phyloP scores from a whole-genome alignment of 1,140 invertebrate species.

The Drosophila ambigua region DNA sequence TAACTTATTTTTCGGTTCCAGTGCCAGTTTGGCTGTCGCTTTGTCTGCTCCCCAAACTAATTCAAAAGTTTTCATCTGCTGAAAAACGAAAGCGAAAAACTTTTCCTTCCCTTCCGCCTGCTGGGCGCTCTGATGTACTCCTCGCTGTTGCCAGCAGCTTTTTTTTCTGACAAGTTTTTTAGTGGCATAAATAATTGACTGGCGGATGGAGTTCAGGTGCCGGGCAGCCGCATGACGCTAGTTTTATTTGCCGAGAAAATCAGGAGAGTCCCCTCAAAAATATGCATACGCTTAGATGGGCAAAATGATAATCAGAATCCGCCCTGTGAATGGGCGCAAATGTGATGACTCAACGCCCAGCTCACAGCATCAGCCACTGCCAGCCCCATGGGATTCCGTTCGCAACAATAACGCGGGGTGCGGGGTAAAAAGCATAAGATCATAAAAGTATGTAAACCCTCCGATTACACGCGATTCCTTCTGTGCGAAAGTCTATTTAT shows the following conservation, averaged over 20 bases:
- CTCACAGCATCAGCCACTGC: background rate
- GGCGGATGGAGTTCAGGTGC: conserved; percentile 14
- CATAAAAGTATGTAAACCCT: background rate
- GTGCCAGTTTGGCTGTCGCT: conserved; percentile 1
- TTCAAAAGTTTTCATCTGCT: conserved; percentile 50
- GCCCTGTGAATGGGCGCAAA: too few relatives aligned
- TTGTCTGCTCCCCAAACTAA: conserved; percentile 25
- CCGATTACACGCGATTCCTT: conserved; percentile 21
- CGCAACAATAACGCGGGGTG: background rate
- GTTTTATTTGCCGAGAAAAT: background rate
- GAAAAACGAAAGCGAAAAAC: conserved; percentile 26
- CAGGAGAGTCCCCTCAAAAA: background rate
- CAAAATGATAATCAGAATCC: too few relatives aligned
- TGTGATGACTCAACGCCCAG: too few relatives aligned
- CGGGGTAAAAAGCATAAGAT: conserved; percentile 16
- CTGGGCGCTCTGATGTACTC: background rate
- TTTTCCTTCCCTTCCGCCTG: conserved; percentile 11
- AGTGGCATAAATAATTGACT: conserved; percentile 47
- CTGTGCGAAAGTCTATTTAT: conserved; percentile 28
- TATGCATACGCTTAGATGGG: too few relatives aligned
- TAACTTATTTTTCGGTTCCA: conserved; percentile 7
- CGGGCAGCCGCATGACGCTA: background rate
- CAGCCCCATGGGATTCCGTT: background rate
- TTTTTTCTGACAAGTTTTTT: conserved; percentile 38
- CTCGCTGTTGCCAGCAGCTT: conserved; percentile 34